These are phyloP conservation scores for Platyrinchus mystaceus DNA, from an alignment of 2,797 vertebrate genomes.

Conservation along the genomic window DNA sequence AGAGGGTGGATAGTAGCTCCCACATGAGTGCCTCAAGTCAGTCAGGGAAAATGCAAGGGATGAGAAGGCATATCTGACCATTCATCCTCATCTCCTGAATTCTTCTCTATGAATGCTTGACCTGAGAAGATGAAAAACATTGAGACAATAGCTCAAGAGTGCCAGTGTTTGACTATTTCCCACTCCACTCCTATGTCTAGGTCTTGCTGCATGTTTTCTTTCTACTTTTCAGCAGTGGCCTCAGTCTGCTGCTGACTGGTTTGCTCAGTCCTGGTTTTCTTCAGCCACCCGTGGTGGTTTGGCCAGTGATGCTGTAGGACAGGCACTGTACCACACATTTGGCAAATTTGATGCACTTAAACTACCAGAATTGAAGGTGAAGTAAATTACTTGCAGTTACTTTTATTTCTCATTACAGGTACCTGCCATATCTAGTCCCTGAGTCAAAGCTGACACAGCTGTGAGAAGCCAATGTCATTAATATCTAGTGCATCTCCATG, in stretches of 20 bases:
- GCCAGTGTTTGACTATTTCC: background rate
- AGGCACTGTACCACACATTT: background rate
- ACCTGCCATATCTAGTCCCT: background rate
- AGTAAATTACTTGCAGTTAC: background rate
- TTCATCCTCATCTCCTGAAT: background rate
- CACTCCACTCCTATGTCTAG: background rate
- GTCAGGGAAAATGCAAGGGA: background rate
- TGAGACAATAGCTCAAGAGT: background rate
- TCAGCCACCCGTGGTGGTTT: background rate
- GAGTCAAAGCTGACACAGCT: background rate
- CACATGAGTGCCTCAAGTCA: background rate
- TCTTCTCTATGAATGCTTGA: background rate
- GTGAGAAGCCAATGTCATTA: background rate
- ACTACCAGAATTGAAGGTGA: background rate
- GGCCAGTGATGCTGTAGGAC: background rate
- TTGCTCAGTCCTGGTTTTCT: background rate
- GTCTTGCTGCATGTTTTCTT: background rate
- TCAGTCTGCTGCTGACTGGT: background rate
- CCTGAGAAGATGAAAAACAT: background rate
- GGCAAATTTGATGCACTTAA: background rate
- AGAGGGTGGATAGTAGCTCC: background rate
- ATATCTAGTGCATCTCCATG: background rate
- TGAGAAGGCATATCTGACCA: background rate
- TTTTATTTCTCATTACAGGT: background rate
- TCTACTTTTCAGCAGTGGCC: background rate